Percentiles rank a stretch among this genome's conserved stretches.
These are phyloP conservation scores for Simalia tracyae DNA, from an alignment of 2,797 vertebrate genomes.

Conservation along the genomic window DNA sequence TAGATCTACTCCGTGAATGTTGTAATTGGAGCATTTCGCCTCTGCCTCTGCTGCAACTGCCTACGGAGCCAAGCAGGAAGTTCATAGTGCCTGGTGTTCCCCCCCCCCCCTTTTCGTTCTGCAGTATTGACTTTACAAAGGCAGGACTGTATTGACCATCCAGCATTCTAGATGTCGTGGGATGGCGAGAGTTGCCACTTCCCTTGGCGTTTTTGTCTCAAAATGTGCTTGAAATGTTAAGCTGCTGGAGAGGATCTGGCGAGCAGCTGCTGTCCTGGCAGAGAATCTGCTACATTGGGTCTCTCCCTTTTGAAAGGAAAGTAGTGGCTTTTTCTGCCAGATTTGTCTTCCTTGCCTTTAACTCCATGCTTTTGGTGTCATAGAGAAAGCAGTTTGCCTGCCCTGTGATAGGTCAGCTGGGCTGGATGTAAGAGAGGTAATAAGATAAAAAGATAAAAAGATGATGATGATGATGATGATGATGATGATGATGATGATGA, in stretches of 20 bases:
- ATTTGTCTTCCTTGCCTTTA: background rate
- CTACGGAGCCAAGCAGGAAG: slow-evolving; percentile 11
- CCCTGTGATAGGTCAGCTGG: background rate
- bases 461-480: background rate
- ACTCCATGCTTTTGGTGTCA: background rate
- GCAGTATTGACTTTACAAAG: slow-evolving; percentile 49
- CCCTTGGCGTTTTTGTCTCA: background rate
- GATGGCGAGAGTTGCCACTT: background rate
- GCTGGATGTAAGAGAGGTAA: background rate
- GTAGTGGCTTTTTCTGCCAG: background rate
- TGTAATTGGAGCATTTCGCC: background rate
- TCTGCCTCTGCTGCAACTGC: background rate
- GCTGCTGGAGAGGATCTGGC: slow-evolving; percentile 12
- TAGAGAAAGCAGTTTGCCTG: background rate
- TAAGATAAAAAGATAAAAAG: background rate
- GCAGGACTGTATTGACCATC: slow-evolving; percentile 32
- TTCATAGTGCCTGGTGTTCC: background rate
- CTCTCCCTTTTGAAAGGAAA: slow-evolving; percentile 16
- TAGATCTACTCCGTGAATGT: background rate
- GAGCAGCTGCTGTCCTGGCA: slow-evolving; percentile 22
- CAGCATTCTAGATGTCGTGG: background rate
- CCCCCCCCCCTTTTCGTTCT: background rate
- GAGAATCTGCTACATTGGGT: background rate
- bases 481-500: background rate
- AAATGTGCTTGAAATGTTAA: slow-evolving; percentile 9